These are phyloP conservation scores for Fragum whitleyi DNA, from an alignment of 2,888 invertebrate genomes.

Conservation along the genomic window DNA sequence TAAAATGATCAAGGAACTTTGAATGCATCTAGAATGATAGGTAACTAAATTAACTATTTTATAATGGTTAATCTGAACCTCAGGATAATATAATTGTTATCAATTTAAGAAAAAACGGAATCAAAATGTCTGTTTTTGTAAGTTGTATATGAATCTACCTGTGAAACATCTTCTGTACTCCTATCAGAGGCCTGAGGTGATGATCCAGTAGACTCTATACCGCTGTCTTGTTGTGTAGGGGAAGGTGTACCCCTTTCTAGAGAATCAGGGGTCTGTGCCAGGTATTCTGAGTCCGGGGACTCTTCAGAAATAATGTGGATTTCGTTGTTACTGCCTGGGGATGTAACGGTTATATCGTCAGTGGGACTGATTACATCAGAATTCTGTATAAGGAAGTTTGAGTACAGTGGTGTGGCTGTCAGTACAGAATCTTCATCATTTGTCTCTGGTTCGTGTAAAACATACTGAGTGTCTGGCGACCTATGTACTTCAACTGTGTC, in stretches of 20 bases:
- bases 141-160: background rate
- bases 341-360: background rate
- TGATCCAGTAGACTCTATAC: conserved; percentile 48
- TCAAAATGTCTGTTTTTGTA: no score
- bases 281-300: background rate
- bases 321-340: background rate
- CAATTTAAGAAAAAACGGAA: no score
- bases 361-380: background rate
- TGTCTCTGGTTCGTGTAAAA: no score
- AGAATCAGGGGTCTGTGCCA: background rate
- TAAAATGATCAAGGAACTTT: no score
- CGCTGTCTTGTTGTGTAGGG: conserved; percentile 47
- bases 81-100: no score
- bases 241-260: conserved; percentile 47
- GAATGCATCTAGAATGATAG: no score
- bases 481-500: no score
- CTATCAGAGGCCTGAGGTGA: conserved; percentile 20
- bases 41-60: no score
- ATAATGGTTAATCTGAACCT: no score
- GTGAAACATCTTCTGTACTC: background rate
- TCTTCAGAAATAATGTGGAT: background rate
- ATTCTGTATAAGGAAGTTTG: background rate
- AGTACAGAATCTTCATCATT: no score
- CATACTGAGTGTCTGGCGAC: no score
- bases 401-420: no score